These are phyloP conservation scores for Ficedula albicollis DNA, from an alignment of 2,797 vertebrate genomes.

Conservation along the genomic window DNA sequence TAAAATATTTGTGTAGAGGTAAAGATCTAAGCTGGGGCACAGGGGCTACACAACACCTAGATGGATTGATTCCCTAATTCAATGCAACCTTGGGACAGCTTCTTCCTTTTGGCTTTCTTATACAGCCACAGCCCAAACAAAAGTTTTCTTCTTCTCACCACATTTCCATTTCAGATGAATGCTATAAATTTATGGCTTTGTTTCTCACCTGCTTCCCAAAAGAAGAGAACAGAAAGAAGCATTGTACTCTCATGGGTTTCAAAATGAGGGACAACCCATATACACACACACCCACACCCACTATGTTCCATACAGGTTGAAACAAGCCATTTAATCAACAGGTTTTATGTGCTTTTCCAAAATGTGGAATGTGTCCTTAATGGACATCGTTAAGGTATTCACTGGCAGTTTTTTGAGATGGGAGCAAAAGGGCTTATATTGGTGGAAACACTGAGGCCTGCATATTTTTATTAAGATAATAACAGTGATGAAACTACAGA, in stretches of 20 bases:
- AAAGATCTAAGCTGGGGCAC: not conserved
- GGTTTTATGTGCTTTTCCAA: not conserved
- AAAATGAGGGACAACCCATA: not conserved
- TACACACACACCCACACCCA: accelerated
- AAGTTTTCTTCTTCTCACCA: not conserved
- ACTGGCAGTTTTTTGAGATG: not conserved
- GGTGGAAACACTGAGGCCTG: not conserved
- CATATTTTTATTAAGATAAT: not conserved
- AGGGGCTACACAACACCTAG: not conserved
- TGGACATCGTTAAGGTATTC: not conserved
- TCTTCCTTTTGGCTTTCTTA: not conserved
- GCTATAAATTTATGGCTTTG: not conserved
- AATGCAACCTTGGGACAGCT: not conserved
- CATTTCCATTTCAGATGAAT: not conserved
- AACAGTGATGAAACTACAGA: not conserved
- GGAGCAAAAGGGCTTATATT: not conserved
- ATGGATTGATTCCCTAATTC: not conserved
- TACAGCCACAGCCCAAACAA: not conserved
- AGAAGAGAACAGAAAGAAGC: not conserved
- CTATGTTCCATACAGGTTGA: not conserved
- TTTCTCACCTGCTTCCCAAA: not conserved
- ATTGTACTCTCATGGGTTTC: not conserved
- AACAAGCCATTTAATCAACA: not conserved
- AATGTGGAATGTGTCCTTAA: not conserved
- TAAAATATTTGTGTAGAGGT: not conserved